Base-by-base conservation (phyloP, 2,888 invertebrate species). In the Stramonita haemastoma region DNA sequence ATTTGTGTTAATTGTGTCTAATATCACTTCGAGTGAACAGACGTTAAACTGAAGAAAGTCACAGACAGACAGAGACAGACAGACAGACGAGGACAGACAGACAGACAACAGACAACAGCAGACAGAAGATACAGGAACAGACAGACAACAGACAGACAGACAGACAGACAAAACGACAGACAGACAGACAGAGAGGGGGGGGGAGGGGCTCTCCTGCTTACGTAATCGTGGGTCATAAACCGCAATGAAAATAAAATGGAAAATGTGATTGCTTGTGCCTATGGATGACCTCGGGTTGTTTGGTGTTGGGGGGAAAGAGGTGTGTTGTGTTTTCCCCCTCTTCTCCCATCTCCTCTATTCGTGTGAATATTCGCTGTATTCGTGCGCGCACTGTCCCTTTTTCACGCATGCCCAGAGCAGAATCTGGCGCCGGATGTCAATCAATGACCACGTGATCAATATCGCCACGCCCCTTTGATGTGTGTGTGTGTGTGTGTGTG, bases 361-460 rank as follows among this genome's bases (percentile, higher is more conserved):
- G 32, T 17, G 79, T 79, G 79, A 26, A n/a, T 26, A 66, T 66
- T 11, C 73, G n/a, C 32, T 79, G 79, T 79, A 79, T 79, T 79
- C 32, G 11, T 79, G 79, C 79, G 79, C 79, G 34, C 79, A 13
- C 46, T 46, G 79, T 32, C 29, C 79, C 79, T 17, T 13, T 34
- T 34, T 34, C 17, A 34, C 79, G 79, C 79, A 79, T 79, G 79
- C 79, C 79, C 79, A 79, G 79, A 34, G 22, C 70, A 46, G n/a
- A 73, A n/a, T n/a, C 29, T 1, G 32, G 13, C 19, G 79, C 32
- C 32, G 2, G 79, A 15, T 79, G 79, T 79, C 79, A 19, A 15
- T 79, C 79, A 79, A 34, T 32, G 17, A 34, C 79, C 79, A 79
- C 79, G 79, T 79, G 79, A 79, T 79, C 32, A 79, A 79, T 34